Base-by-base conservation (phyloP, 2,888 invertebrate species). In the Drosophila colorata region DNA sequence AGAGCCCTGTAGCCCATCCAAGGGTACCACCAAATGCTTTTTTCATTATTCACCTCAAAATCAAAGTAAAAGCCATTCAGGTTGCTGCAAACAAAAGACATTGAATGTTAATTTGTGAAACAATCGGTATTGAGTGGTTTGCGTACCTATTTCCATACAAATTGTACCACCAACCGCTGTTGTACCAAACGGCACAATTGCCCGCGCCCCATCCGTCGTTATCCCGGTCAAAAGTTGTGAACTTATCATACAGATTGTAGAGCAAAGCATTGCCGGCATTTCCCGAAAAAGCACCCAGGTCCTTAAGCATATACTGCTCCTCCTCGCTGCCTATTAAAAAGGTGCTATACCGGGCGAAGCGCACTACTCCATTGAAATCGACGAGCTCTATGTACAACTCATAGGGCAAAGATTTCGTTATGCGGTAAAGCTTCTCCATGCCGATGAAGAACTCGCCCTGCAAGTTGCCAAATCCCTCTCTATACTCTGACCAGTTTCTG, bases 11-110 rank as follows among this genome's bases (percentile, higher is more conserved):
- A 69, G 7, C 44, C 18, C n/a, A 53, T 57, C 73, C 56, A 73
- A 5, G 5, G 0, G 2, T 28, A 64, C 69, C 73, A 73, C 73
- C 64, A 73, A 59, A 74, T 69, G 52, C 65, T 8, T n/a, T 31
- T 0, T 5, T 7, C 1, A 8, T 16, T 13, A 0, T 2, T 0
- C 1, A 11, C 16, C 33, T 49, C 3, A 0, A 0, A 0, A 4
- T 20, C 0, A 20, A 41, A 41, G 37, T 65, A 70, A 13, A n/a
- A 4, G 0, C 65, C 73, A n/a, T 59, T 69, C 3, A 69, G 59
- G n/a, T 73, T 73, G 35, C 73, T 73, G 25, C 8, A 37, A 52
- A 31, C 8, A 49, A 13, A n/a, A 8, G 0, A 2, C n/a, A 4
- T 37, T 2, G 7, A 28, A 35, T 14, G 6, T 43, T 7, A 9